Conservation (phyloP, 2,113 vertebrate species). For the Lasiurus cinereus region DNA sequence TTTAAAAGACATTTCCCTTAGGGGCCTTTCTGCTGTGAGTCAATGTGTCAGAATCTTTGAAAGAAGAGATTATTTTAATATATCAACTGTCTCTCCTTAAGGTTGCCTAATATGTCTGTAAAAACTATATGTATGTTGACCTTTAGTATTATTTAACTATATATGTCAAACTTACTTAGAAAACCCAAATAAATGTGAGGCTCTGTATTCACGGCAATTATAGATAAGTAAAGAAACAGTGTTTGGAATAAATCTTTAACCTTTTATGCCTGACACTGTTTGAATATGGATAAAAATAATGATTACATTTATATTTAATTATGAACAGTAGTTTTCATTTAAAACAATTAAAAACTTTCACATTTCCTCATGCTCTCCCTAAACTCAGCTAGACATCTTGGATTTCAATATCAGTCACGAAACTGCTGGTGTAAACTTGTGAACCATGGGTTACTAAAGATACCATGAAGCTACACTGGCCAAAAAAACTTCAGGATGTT, state of each 20-base stretch:
- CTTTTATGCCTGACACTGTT: background rate
- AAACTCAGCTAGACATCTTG: background rate
- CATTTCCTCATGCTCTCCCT: background rate
- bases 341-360: background rate
- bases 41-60: background rate
- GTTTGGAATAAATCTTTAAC: background rate
- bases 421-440: background rate
- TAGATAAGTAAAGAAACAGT: background rate
- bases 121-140: background rate
- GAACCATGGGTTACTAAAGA: background rate
- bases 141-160: background rate
- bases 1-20: slow-evolving; percentile 29
- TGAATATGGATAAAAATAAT: background rate
- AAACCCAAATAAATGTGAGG: background rate
- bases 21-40: background rate
- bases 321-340: background rate
- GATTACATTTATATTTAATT: background rate
- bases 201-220: background rate
- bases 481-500: background rate
- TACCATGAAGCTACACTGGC: background rate
- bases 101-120: background rate
- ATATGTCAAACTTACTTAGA: background rate
- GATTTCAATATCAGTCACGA: background rate
- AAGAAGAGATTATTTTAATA: background rate
- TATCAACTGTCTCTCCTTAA: background rate